Evolutionary conservation across 2,888 invertebrate genomes (phyloP).

Genomic region (Thera obeliscata): DNA sequence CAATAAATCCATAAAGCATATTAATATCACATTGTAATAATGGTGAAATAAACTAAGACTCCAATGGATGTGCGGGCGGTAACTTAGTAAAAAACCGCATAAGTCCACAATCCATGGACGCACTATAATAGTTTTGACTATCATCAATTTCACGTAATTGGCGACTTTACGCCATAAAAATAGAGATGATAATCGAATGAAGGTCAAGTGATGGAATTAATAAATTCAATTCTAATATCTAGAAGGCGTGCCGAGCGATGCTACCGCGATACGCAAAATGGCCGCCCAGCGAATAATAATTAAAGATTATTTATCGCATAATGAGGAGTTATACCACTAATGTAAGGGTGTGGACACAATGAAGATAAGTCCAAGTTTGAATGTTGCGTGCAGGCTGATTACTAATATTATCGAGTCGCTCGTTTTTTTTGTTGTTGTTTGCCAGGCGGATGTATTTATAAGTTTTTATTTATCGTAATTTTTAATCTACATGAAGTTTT

Average conservation of each 20-base stretch:
- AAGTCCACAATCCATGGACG: background rate
- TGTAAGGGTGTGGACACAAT: conserved; percentile 49
- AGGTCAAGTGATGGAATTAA: conserved; percentile 34
- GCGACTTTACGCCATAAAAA: conserved; percentile 20
- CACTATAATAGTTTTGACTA: background rate
- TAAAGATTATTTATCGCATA: conserved; percentile 64
- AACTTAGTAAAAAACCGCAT: conserved; percentile 3
- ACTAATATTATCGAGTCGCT: conserved; percentile 23
- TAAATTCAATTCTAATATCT: conserved; percentile 62
- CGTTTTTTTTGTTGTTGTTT: conserved; percentile 15
- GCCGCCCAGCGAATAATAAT: conserved; percentile 65
- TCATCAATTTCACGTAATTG: conserved; percentile 19
- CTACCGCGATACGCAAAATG: conserved; percentile 72
- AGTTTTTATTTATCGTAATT: conserved; percentile 16
- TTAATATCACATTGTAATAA: conserved; percentile 31
- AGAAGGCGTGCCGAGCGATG: conserved; percentile 61
- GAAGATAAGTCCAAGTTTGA: conserved; percentile 36
- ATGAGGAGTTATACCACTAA: conserved; percentile 52
- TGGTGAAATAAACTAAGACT: conserved; percentile 16
- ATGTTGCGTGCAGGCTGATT: conserved; percentile 28
- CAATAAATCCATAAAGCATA: conserved; percentile 48
- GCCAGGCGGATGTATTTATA: conserved; percentile 21
- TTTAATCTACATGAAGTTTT: conserved; percentile 22
- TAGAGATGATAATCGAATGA: conserved; percentile 45
- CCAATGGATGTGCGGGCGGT: background rate